These are phyloP conservation scores for Lithophane ornitopus DNA, from an alignment of 2,888 invertebrate species.

Conservation along the genomic window DNA sequence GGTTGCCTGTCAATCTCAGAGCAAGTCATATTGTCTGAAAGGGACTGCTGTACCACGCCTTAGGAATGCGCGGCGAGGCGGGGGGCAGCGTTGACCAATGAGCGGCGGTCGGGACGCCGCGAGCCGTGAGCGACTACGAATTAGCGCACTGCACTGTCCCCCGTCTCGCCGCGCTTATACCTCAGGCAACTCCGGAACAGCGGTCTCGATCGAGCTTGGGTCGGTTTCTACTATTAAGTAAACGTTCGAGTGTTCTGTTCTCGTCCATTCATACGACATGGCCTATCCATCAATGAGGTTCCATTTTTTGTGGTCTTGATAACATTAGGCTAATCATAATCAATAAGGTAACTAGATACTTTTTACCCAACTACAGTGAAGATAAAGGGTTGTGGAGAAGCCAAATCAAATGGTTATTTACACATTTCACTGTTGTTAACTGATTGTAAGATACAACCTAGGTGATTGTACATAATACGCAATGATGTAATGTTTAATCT, in stretches of 20 bases:
- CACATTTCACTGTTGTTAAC: not conserved
- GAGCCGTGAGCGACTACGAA: too few relatives aligned
- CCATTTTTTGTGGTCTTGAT: not conserved
- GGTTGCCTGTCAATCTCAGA: not conserved
- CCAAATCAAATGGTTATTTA: not conserved
- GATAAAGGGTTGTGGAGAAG: not conserved
- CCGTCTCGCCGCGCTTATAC: too few relatives aligned
- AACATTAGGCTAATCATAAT: not conserved
- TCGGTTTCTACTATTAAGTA: not conserved
- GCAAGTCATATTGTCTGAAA: not conserved
- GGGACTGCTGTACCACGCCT: too few relatives aligned
- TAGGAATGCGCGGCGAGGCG: too few relatives aligned
- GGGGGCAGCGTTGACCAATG: too few relatives aligned
- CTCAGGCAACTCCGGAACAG: too few relatives aligned
- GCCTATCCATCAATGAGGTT: not conserved
- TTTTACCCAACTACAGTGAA: not conserved
- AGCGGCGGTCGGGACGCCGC: too few relatives aligned
- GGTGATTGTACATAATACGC: not conserved
- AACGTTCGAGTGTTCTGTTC: not conserved
- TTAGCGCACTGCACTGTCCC: too few relatives aligned
- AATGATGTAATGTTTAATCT: conserved; percentile 5
- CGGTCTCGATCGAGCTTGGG: not conserved
- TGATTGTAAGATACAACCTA: not conserved
- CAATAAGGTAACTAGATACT: not conserved
- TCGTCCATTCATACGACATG: not conserved